phyloP scores from a whole-genome alignment of 2,888 invertebrate species.

The Sinopyrophorus schimmeli region DNA sequence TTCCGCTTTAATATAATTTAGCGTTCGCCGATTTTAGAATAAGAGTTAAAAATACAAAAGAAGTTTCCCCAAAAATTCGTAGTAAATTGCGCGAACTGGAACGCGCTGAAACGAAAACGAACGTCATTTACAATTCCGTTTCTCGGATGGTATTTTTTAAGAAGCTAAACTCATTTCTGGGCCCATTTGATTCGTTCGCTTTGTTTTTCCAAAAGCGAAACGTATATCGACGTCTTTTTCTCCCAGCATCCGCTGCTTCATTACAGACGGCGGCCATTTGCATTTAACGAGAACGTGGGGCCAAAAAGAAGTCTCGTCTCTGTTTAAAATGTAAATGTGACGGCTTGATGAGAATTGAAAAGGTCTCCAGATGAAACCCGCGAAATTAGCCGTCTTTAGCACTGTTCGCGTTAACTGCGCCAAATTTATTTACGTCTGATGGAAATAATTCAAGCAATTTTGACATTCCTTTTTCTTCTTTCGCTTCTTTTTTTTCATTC shows the following conservation, averaged over 20 bases:
- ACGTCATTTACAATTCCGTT: slow-evolving; percentile 37
- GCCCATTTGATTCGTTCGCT: slow-evolving; percentile 36
- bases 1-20: not conserved
- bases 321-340: slow-evolving; percentile 50
- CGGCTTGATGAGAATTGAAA: slow-evolving; percentile 47
- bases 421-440: slow-evolving; percentile 24
- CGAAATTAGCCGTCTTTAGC: slow-evolving; percentile 43
- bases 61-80: slow-evolving; percentile 18
- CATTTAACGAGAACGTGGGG: slow-evolving; percentile 50
- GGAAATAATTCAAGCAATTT: slow-evolving; percentile 25
- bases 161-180: slow-evolving; percentile 37
- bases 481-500: too few relatives aligned
- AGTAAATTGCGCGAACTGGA: slow-evolving; percentile 28
- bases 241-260: slow-evolving; percentile 43
- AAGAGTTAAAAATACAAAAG: slow-evolving; percentile 17
- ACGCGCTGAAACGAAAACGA: slow-evolving; percentile 30
- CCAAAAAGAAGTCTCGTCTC: slow-evolving; percentile 46
- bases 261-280: slow-evolving; percentile 49
- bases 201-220: slow-evolving; percentile 29
- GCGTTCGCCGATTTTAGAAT: not conserved
- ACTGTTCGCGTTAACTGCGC: slow-evolving; percentile 17
- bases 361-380: slow-evolving; percentile 47
- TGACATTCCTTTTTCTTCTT: too few relatives aligned
- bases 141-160: slow-evolving; percentile 39
- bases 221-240: slow-evolving; percentile 34